Conservation (phyloP, 2,113 vertebrate genomes). For the Poeciliopsis retropinna region DNA sequence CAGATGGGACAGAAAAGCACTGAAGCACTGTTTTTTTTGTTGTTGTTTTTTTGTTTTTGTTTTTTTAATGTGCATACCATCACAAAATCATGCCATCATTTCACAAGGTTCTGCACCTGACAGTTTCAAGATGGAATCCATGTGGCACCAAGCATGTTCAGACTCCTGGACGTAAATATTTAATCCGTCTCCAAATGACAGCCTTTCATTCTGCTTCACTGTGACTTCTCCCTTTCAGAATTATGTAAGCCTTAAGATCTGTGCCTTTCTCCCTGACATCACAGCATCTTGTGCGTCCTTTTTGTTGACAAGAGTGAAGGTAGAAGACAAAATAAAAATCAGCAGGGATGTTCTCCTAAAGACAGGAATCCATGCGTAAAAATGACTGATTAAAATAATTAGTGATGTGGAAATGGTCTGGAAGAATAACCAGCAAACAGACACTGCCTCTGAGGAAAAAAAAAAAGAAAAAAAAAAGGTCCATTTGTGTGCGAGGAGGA, state of each 20-base stretch:
- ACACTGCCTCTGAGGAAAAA: constrained; percentile 32
- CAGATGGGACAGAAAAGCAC: constrained; percentile 38
- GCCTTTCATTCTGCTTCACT: constrained; percentile 27
- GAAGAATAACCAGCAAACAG: constrained; percentile 75
- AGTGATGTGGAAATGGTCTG: constrained; percentile 72
- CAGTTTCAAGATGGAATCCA: constrained; percentile 39
- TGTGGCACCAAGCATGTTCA: constrained; percentile 36
- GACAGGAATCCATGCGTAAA: constrained; percentile 64
- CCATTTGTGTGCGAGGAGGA: constrained; percentile 69
- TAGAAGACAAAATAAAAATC: constrained; percentile 9
- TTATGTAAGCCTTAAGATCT: constrained; percentile 22
- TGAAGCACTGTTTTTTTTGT: constrained; percentile 46
- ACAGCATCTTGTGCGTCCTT: constrained; percentile 5
- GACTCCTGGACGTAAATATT: constrained; percentile 22
- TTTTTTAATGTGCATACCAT: constrained; percentile 51
- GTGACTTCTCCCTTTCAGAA: constrained; percentile 33
- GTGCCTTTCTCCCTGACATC: neutral
- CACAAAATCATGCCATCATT: constrained; percentile 31
- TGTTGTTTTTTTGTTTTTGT: constrained; percentile 11
- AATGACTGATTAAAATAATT: constrained; percentile 75
- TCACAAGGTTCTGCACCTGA: constrained; percentile 49
- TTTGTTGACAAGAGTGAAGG: neutral
- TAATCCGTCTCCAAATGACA: constrained; percentile 28
- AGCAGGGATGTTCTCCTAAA: constrained; percentile 18
- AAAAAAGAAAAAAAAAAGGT: constrained; percentile 34